Evolutionary conservation across 2,888 invertebrate species (phyloP).

Genomic region (Autographa gamma): DNA sequence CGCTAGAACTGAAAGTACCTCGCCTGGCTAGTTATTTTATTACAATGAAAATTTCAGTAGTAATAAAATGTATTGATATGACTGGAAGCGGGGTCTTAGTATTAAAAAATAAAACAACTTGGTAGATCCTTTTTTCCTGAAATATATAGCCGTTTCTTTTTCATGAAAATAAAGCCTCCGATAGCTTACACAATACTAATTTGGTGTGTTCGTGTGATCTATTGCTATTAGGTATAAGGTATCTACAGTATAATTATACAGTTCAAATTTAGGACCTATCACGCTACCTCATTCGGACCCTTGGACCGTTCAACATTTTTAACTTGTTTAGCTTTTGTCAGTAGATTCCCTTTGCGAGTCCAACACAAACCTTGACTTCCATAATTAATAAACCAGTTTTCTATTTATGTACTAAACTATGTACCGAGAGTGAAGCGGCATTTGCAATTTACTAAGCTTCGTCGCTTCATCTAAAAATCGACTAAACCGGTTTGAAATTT

Average conservation of each 20-base stretch:
- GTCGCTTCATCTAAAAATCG: conserved; percentile 24
- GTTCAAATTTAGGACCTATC: background rate
- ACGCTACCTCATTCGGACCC: background rate
- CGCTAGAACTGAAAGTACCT: no score
- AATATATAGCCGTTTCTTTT: no score
- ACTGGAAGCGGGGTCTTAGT: no score
- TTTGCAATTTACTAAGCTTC: conserved; percentile 23
- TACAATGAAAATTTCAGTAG: no score
- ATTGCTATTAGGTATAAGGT: background rate
- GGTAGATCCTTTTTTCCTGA: no score
- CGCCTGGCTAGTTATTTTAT: no score
- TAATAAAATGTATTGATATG: no score
- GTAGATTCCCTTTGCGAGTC: background rate
- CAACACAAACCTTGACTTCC: conserved; percentile 6
- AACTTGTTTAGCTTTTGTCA: background rate
- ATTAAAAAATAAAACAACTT: no score
- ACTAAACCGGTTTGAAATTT: conserved; percentile 39
- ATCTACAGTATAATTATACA: background rate
- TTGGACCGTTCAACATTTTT: background rate
- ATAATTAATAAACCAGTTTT: conserved; percentile 6
- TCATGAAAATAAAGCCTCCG: no score
- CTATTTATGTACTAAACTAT: conserved; percentile 3
- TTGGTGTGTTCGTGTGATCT: no score
- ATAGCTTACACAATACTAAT: no score
- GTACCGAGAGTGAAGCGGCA: background rate